Evolutionary conservation across 2,113 vertebrate genomes (phyloP), one percentile per base, ranked within the genome.

Genomic region (Hyperopisus bebe): DNA sequence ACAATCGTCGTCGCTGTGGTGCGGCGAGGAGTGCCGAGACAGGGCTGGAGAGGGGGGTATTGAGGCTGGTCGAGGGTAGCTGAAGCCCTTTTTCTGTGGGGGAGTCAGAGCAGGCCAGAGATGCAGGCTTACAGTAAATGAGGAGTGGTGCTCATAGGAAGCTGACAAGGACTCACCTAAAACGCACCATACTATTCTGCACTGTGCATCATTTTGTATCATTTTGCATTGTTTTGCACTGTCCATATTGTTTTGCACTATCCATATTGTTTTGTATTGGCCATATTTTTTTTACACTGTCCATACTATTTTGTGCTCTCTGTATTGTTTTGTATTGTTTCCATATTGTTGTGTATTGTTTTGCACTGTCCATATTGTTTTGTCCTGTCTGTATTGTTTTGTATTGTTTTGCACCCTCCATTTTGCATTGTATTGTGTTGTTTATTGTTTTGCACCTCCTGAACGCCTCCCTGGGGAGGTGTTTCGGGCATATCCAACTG

Each of bases 21-120:
- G 97, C 0, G 98, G 97, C 74, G 97, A 98, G 2, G 98, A 98
- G 94, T 97, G 98, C 62, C 97, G 97, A 0, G 98, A 98, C 91
- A 98, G 94, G 2, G 97, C 94, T 0, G 98, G 98, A 5, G 98
- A 98, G 0, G 98, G 97, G 0, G 98, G 98, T 90, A 98, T 97
- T 0, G 98, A 98, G 44, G 98, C 97, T 0, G 98, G 97, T 17
- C 98, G 95, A 0, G 98, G 98, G 94, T 98, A 98, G 44, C 97
- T 96, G 96, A 98, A 98, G 27, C 97, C 98, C 27, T 97, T 91
- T 1, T 96, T 88, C 97, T 98, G 89, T 55, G 39, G 87, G 84
- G 1, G n/a, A 24, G 47, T 44, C 9, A 42, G 35, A 31, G 50
- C 51, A 5, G 19, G n/a, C 13, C 86, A 0, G 2, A 3, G 87